Evolutionary conservation across 2,113 vertebrate genomes (phyloP).

Genomic region (Catharus minimus): DNA sequence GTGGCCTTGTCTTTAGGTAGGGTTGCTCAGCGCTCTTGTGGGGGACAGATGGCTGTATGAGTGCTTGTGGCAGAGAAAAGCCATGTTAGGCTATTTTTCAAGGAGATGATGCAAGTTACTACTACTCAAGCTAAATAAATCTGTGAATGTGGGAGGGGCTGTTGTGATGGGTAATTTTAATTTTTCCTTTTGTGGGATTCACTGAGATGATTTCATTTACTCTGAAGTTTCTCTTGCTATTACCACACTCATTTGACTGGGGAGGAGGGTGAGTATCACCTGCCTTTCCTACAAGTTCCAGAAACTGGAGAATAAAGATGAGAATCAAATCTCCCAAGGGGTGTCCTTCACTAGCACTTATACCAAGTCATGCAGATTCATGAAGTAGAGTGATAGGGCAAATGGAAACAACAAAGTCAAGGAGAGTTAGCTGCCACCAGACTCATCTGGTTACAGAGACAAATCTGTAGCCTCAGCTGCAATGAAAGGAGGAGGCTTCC

Average conservation of each 20-base stretch:
- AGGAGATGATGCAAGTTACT: conserved; percentile 19
- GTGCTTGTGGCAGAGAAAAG: conserved; percentile 3
- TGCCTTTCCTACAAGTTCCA: not conserved
- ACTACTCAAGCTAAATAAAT: conserved; percentile 22
- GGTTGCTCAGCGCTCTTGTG: not conserved
- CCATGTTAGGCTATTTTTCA: conserved; percentile 24
- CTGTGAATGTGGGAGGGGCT: conserved; percentile 22
- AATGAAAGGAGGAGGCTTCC: not conserved
- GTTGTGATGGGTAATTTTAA: not conserved
- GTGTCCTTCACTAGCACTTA: not conserved
- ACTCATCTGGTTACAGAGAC: not conserved
- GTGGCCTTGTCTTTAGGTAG: not conserved
- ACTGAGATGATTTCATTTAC: not conserved
- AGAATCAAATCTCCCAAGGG: not conserved
- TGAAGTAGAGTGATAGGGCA: not conserved
- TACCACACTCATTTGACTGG: not conserved
- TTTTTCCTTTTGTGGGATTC: not conserved
- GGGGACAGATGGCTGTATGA: not conserved
- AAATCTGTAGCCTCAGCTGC: not conserved
- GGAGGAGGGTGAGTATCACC: not conserved
- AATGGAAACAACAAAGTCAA: not conserved
- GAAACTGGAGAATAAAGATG: not conserved
- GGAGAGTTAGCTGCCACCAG: not conserved
- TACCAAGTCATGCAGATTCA: not conserved
- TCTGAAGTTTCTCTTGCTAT: not conserved